Conservation (phyloP, 2,888 invertebrate genomes). For the Harpalus rufipes region DNA sequence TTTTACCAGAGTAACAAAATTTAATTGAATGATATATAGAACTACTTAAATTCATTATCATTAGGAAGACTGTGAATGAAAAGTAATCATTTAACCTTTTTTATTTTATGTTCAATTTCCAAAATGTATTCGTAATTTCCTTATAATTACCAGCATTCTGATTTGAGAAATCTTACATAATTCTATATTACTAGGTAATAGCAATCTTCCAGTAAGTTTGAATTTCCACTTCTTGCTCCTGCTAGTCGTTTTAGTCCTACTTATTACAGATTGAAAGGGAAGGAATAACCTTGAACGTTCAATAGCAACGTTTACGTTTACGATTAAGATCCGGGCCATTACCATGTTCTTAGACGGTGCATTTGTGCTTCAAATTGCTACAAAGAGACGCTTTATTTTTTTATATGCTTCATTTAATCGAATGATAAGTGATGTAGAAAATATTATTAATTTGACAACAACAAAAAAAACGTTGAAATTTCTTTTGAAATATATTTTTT, state of each 20-base stretch:
- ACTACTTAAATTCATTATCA: no score
- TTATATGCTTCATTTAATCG: no score
- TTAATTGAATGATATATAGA: no score
- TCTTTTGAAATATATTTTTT: no score
- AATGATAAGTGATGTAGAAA: no score
- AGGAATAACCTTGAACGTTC: conserved; percentile 1
- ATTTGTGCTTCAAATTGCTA: neutral
- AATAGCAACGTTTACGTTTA: neutral
- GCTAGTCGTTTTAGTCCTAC: neutral
- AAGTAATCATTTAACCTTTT: no score
- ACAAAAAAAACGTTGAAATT: no score
- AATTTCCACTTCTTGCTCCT: neutral
- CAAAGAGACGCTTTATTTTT: neutral
- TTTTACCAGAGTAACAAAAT: no score
- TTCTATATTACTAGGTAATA: neutral
- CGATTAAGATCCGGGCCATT: neutral
- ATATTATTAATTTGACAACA: no score
- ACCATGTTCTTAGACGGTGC: neutral
- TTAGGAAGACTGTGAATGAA: no score
- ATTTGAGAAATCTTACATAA: neutral
- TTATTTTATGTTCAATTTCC: no score
- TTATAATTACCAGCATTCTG: neutral
- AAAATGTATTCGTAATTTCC: neutral
- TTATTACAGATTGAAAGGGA: neutral
- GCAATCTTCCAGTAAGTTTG: neutral